Percentiles rank a stretch among this genome's conserved stretches.
Conservation (phyloP, 2,113 vertebrate genomes). For the Camelus dromedarius region DNA sequence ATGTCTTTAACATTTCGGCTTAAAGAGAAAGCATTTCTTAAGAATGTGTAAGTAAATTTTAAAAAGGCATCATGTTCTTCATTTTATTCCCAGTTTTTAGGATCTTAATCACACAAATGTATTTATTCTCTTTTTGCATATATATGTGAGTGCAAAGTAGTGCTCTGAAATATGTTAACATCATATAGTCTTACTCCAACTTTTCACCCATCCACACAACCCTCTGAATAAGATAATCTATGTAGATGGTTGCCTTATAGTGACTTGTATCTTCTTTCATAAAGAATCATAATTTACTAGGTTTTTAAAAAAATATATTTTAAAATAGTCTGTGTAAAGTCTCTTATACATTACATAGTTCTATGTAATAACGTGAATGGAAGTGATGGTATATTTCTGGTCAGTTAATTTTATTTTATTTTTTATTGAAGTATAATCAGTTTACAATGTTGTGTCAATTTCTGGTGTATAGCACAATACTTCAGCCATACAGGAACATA, state of each 20-base stretch:
- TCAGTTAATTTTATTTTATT: constrained; percentile 6
- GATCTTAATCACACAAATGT: background rate
- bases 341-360: background rate
- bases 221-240: background rate
- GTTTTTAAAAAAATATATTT: background rate
- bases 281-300: background rate
- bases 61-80: background rate
- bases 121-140: background rate
- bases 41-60: background rate
- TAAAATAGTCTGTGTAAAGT: background rate
- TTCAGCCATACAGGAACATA: no score
- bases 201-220: background rate
- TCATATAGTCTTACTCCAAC: background rate
- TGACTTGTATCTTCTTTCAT: background rate
- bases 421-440: no score
- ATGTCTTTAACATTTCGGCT: background rate
- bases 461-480: no score
- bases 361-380: background rate
- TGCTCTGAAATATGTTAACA: background rate
- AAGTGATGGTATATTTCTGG: background rate
- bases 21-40: background rate
- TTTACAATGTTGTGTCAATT: no score
- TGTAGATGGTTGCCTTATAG: background rate
- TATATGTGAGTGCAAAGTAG: background rate
- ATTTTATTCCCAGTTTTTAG: background rate